A percentile compares a stretch with the other conserved stretches of the same genome.
Conservation (phyloP, 1,140 invertebrate genomes). For the Drosophila kikkawai region DNA sequence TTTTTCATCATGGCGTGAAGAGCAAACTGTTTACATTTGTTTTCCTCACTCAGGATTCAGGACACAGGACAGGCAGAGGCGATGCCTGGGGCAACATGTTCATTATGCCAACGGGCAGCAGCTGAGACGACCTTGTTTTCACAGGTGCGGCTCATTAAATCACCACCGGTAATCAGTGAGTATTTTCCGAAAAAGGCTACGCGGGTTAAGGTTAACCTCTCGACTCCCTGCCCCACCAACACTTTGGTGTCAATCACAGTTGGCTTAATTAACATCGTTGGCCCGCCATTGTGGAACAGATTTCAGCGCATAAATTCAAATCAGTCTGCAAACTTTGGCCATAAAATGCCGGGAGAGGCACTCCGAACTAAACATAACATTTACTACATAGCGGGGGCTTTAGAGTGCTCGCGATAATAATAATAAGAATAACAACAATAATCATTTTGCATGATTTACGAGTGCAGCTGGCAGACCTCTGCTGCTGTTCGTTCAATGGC, state of each 20-base stretch:
- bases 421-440: constrained; percentile 62
- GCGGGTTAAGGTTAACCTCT: constrained; percentile 55
- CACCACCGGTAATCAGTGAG: constrained; percentile 59
- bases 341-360: constrained; percentile 28
- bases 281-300: constrained; percentile 9
- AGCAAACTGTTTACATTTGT: constrained; percentile 80
- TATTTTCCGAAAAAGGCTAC: constrained; percentile 12
- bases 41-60: constrained; percentile 43
- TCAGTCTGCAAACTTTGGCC: constrained; percentile 46
- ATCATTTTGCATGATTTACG: constrained; percentile 75
- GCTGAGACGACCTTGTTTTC: constrained; percentile 38
- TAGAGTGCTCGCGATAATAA: constrained; percentile 32
- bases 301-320: constrained; percentile 51
- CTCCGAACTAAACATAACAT: constrained; percentile 24
- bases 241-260: constrained; percentile 61
- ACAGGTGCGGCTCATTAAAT: constrained; percentile 77
- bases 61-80: constrained; percentile 19
- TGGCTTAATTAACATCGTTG: constrained; percentile 65
- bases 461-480: constrained; percentile 47
- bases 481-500: constrained; percentile 57
- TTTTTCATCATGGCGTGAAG: constrained; percentile 76
- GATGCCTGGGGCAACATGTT: constrained; percentile 56
- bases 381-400: background rate
- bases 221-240: background rate
- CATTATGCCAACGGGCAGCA: constrained; percentile 43